Conservation (phyloP, 2,113 vertebrate species). For the Labrus mixtus region DNA sequence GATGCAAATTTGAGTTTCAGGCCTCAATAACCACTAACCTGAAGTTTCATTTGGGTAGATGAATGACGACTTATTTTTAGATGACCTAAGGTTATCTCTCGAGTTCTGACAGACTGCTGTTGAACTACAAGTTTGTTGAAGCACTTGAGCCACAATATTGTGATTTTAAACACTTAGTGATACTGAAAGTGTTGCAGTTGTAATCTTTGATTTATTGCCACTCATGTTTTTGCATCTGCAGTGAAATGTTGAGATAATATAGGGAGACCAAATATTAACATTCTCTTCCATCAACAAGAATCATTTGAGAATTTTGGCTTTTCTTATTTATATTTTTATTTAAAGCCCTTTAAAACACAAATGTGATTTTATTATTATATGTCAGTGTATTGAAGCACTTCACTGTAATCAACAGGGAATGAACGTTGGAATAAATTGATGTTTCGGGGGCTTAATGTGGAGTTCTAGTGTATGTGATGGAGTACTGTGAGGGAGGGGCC, state of each 20-base stretch:
- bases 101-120: slow-evolving; percentile 3
- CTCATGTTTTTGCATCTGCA: slow-evolving; percentile 33
- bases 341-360: not conserved
- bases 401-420: not conserved
- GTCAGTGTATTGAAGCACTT: not conserved
- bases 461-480: not conserved
- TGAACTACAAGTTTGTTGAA: slow-evolving; percentile 13
- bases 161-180: slow-evolving; percentile 20
- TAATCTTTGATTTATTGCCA: slow-evolving; percentile 56
- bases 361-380: not conserved
- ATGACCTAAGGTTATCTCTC: not conserved
- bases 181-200: slow-evolving; percentile 26
- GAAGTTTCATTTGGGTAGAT: not conserved
- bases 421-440: not conserved
- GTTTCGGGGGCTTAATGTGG: not conserved
- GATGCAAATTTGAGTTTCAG: not conserved
- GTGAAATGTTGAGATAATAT: slow-evolving; percentile 2
- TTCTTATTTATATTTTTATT: slow-evolving; percentile 16
- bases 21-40: not conserved
- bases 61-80: slow-evolving; percentile 17
- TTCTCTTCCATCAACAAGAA: not conserved
- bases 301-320: not conserved
- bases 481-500: not conserved
- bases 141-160: slow-evolving; percentile 28
- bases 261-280: slow-evolving; percentile 11